Base-by-base conservation (phyloP, 1,140 invertebrate genomes). In the Drosophila mayri region DNA sequence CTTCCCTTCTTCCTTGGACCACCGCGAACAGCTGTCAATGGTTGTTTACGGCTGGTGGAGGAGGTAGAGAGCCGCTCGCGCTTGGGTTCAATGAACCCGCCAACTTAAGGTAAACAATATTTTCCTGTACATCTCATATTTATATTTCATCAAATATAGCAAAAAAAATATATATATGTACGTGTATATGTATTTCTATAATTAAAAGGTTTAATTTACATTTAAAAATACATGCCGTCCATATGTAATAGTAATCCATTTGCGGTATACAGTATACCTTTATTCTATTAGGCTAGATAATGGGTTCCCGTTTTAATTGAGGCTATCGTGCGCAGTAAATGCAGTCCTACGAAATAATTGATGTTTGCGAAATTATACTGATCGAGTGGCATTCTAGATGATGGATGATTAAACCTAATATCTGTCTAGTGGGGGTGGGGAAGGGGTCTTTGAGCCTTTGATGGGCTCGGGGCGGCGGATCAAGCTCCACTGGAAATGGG, bases 11-110 rank as follows among this genome's bases (percentile, higher is more conserved):
- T 30, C 20, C 32, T 20, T 18, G 22, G 28, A 11, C 59, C 59
- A 35, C 41, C 22, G 14, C 10, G 14, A 73, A 71, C 70, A 73
- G 70, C 66, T 73, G 70, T 73, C 44, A 71, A 60, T 73, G 70
- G 35, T 70, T 71, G 65, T 32, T 59, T 30, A 59, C 60, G 4
- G 60, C 22, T 43, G 41, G 18, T 3, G 10, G 11, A 10, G 11
- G 16, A 12, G 18, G 10, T 1, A 67, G 35, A 22, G 0, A 32
- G 32, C 20, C 4, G 58, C 22, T 7, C 11, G 16, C 40, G 64
- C 28, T 40, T 37, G 20, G 25, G 68, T 71, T 47, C 65, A 11
- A 35, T 60, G 65, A 73, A 70, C 67, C 49, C 61, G 37, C 20
- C 37, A 58, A 61, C 38, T 43, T 43, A 16, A 61, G 25, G 28